phyloP scores from a whole-genome alignment of 1,140 invertebrate genomes.

The Cephus cinctus region DNA sequence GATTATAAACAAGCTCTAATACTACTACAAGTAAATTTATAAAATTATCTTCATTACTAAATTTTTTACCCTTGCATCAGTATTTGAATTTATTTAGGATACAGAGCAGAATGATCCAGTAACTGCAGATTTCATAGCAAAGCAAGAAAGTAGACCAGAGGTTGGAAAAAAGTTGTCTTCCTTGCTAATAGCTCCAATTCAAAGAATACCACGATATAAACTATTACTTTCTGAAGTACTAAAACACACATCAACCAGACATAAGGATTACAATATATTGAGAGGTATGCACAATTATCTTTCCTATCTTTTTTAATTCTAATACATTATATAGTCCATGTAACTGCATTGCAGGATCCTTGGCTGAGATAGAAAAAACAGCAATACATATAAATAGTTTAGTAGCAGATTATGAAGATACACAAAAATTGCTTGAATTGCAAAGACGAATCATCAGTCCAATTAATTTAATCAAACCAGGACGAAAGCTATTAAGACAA shows the following conservation, averaged over 20 bases:
- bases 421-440: conserved; percentile 66
- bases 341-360: conserved; percentile 56
- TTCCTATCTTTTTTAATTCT: not conserved
- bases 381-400: conserved; percentile 71
- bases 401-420: conserved; percentile 71
- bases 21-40: conserved; percentile 53
- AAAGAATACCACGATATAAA: conserved; percentile 74
- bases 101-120: conserved; percentile 59
- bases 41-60: not conserved
- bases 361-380: conserved; percentile 66
- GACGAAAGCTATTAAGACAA: conserved; percentile 69
- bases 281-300: conserved; percentile 37
- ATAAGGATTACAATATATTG: conserved; percentile 61
- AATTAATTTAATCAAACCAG: conserved; percentile 67
- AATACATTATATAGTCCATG: conserved; percentile 8
- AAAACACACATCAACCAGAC: conserved; percentile 60
- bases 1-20: conserved; percentile 66
- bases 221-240: conserved; percentile 70
- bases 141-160: conserved; percentile 71
- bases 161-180: conserved; percentile 69
- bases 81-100: conserved; percentile 50
- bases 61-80: not conserved
- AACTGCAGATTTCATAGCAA: conserved; percentile 62
- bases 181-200: conserved; percentile 73
- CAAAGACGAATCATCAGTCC: conserved; percentile 63